A percentile compares a stretch with the other conserved stretches of the same genome.
Conservation (phyloP, 2,797 vertebrate species). For the Falco berigora region DNA sequence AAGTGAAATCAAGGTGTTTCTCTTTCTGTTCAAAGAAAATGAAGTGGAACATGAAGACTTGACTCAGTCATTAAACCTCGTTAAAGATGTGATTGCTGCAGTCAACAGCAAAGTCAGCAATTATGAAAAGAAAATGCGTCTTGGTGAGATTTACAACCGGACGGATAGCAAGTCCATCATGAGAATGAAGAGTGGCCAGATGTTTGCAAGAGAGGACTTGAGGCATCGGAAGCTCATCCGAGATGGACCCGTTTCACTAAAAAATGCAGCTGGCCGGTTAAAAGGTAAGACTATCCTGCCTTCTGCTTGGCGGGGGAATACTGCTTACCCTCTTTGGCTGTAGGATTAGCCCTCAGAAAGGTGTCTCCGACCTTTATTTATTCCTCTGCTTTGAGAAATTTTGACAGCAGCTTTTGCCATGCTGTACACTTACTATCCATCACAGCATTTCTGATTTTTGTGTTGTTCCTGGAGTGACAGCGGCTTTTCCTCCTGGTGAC, state of each 20-base stretch:
- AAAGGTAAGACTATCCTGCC: constrained; percentile 79
- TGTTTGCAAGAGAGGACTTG: constrained; percentile 92
- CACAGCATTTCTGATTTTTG: accelerated
- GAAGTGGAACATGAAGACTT: constrained; percentile 84
- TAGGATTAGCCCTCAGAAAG: neutral
- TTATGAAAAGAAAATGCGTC: constrained; percentile 87
- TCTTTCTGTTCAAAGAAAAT: constrained; percentile 74
- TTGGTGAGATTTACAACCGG: constrained; percentile 87
- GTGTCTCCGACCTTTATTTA: neutral
- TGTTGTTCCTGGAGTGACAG: neutral
- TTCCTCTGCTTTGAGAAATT: neutral
- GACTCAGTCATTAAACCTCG: constrained; percentile 79
- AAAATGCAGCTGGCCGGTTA: constrained; percentile 79
- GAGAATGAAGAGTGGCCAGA: constrained; percentile 93
- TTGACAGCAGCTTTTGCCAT: neutral
- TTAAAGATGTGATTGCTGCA: constrained; percentile 86
- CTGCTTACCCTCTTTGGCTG: neutral
- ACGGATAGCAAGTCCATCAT: constrained; percentile 95
- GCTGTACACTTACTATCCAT: neutral
- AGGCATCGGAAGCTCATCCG: constrained; percentile 86
- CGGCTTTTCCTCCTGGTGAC: neutral
- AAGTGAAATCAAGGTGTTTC: neutral
- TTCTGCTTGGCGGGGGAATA: neutral
- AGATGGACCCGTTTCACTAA: constrained; percentile 87
- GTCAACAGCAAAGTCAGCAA: constrained; percentile 93